A percentile compares a stretch with the other conserved stretches of the same genome.
These are phyloP conservation scores for Smittia aterrima DNA, from an alignment of 2,888 invertebrate species.

Conservation along the genomic window DNA sequence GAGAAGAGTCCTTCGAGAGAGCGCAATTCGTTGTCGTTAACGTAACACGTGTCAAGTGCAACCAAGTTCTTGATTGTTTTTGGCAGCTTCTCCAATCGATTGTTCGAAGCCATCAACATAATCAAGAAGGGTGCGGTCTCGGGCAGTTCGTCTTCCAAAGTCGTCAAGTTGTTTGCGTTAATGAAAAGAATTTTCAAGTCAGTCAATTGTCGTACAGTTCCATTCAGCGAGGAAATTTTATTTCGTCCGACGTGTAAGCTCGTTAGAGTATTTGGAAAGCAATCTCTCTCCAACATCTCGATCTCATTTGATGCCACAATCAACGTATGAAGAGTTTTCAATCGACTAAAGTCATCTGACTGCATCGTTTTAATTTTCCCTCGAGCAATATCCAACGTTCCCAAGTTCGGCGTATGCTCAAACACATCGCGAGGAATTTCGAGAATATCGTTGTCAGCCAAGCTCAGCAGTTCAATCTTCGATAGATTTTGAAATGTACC, in stretches of 20 bases:
- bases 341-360: conserved; percentile 73
- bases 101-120: conserved; percentile 72
- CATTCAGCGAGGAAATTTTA: conserved; percentile 68
- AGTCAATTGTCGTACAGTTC: conserved; percentile 71
- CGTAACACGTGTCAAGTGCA: conserved; percentile 67
- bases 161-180: conserved; percentile 71
- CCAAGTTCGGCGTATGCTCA: conserved; percentile 71
- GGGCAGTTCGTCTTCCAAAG: conserved; percentile 74
- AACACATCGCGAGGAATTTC: conserved; percentile 75
- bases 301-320: conserved; percentile 75
- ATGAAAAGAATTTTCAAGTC: conserved; percentile 76
- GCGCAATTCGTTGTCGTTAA: conserved; percentile 69
- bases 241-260: conserved; percentile 75
- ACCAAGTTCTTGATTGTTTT: conserved; percentile 68
- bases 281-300: conserved; percentile 67
- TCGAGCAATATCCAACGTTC: conserved; percentile 77
- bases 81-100: conserved; percentile 69
- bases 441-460: conserved; percentile 75
- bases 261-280: conserved; percentile 67
- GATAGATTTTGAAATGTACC: conserved; percentile 73
- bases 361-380: conserved; percentile 73
- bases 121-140: conserved; percentile 62
- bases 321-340: conserved; percentile 64
- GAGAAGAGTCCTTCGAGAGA: conserved; percentile 70
- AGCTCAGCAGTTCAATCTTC: conserved; percentile 70